Evolutionary conservation across 2,888 invertebrate genomes (phyloP).

Genomic region (Lepas anatifera): DNA sequence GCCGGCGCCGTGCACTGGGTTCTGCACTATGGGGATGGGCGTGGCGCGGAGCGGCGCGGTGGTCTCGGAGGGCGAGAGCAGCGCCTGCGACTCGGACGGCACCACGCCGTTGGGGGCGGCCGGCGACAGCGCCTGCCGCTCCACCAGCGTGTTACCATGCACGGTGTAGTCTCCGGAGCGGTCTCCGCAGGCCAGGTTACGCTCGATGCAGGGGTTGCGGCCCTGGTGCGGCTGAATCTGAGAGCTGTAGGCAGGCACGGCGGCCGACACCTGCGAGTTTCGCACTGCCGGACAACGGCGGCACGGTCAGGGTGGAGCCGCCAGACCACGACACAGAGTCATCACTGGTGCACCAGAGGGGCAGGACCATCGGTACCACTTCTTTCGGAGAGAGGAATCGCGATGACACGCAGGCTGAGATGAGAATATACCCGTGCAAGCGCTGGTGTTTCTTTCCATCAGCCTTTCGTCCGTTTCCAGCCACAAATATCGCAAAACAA

Average conservation of each 20-base stretch:
- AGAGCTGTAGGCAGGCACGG: constrained; percentile 24
- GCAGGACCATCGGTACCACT: too few species aligned
- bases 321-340: too few species aligned
- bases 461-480: too few species aligned
- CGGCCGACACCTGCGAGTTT: constrained; percentile 42
- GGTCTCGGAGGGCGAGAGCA: background rate
- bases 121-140: constrained; percentile 2
- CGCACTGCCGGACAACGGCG: constrained; percentile 34
- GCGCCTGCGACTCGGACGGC: constrained; percentile 6
- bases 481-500: too few species aligned
- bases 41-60: background rate
- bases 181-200: constrained; percentile 41
- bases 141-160: constrained; percentile 22
- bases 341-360: too few species aligned
- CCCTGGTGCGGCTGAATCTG: constrained; percentile 68
- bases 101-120: background rate
- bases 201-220: constrained; percentile 64
- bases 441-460: too few species aligned
- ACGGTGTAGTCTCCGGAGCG: constrained; percentile 18
- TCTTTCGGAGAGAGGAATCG: too few species aligned
- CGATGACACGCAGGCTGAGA: too few species aligned
- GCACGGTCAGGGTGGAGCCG: too few species aligned
- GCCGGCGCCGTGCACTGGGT: constrained; percentile 8
- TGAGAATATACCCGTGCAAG: too few species aligned
- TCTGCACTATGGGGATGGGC: constrained; percentile 9